Percentiles rank a stretch among this genome's conserved stretches.
Evolutionary conservation across 2,888 invertebrate species (phyloP).

Genomic region (Tetragnatha montana): DNA sequence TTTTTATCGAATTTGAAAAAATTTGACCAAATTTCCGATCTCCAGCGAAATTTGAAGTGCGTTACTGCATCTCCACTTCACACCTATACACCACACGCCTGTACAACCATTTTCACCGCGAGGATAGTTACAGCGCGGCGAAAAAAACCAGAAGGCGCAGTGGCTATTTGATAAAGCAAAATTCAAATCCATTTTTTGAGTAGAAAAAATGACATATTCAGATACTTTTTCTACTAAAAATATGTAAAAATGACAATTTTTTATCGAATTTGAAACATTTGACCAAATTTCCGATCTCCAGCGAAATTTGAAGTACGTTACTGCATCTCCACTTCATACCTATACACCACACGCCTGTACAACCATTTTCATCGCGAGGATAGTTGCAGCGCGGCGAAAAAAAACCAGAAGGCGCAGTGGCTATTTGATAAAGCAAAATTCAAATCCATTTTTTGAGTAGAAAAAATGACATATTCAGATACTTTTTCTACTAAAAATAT

Average conservation of each 20-base stretch:
- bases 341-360: not conserved
- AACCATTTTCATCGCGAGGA: not conserved
- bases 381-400: not conserved
- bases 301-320: not conserved
- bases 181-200: too few relatives aligned
- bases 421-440: too few relatives aligned
- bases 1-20: too few relatives aligned
- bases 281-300: not conserved
- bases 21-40: not conserved
- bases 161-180: too few relatives aligned
- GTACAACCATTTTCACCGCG: slow-evolving; percentile 7
- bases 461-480: too few relatives aligned
- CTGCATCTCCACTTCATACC: not conserved
- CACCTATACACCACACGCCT: not conserved
- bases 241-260: too few relatives aligned
- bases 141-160: not conserved
- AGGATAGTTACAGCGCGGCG: too few relatives aligned
- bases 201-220: too few relatives aligned
- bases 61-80: not conserved
- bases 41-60: not conserved
- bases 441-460: too few relatives aligned
- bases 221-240: too few relatives aligned
- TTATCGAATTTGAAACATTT: too few relatives aligned
- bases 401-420: not conserved
- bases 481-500: too few relatives aligned